These are phyloP conservation scores for Augochlorella aurata DNA, from an alignment of 2,888 invertebrate genomes.

Conservation along the genomic window DNA sequence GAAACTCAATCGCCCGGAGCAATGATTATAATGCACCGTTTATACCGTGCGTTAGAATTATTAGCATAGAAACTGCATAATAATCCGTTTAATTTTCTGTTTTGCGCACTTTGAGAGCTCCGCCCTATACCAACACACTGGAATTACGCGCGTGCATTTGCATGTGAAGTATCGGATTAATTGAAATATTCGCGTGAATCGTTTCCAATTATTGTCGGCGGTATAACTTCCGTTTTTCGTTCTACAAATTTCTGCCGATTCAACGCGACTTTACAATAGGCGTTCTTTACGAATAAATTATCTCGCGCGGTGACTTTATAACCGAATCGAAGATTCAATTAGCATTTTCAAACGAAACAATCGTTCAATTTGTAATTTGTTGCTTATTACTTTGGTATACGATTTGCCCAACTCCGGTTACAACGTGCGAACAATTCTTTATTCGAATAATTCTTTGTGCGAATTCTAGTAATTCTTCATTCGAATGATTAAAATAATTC, in stretches of 20 bases:
- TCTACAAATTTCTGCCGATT: background rate
- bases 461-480: no score
- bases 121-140: background rate
- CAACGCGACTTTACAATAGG: background rate
- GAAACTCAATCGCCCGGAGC: conserved; percentile 3
- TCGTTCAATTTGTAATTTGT: no score
- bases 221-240: background rate
- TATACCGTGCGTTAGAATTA: background rate
- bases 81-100: background rate
- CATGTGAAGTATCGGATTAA: background rate
- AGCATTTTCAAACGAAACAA: no score
- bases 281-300: no score
- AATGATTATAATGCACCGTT: background rate
- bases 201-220: background rate
- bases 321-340: no score
- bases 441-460: no score
- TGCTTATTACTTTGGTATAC: no score
- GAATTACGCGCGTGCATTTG: background rate
- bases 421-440: no score
- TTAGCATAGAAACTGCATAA: background rate
- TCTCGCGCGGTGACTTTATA: no score
- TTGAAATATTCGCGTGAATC: background rate
- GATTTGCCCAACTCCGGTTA: no score
- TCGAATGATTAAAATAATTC: no score
- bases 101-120: background rate